phyloP scores from a whole-genome alignment of 2,888 invertebrate genomes.

The Drosophila silvestris region DNA sequence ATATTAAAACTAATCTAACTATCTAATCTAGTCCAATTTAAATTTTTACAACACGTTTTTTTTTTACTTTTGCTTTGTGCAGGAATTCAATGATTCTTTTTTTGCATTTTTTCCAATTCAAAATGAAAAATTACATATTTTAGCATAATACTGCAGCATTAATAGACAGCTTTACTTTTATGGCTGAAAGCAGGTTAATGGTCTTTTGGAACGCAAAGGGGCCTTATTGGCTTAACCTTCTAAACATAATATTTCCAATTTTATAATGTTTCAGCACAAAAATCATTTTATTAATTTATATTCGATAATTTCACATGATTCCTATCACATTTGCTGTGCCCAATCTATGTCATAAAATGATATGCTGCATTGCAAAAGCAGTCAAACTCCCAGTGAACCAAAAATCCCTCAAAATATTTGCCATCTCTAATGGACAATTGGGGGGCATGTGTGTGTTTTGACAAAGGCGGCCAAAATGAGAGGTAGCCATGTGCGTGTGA shows the following conservation, averaged over 20 bases:
- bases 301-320: not conserved
- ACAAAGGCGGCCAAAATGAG: constrained; percentile 33
- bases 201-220: not conserved
- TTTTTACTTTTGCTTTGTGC: not conserved
- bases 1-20: not conserved
- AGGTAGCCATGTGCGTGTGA: constrained; percentile 37
- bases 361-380: not conserved
- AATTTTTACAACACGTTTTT: not conserved
- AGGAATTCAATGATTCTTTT: not conserved
- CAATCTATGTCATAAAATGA: not conserved
- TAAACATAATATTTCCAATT: not conserved
- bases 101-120: not conserved
- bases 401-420: not conserved
- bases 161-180: not conserved
- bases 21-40: not conserved
- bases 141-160: not conserved
- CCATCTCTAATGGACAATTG: constrained; percentile 44
- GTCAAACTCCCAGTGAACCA: not conserved
- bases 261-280: not conserved
- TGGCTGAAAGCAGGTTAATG: not conserved
- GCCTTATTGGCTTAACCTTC: not conserved
- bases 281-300: not conserved
- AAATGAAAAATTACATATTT: not conserved
- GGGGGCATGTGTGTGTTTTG: constrained; percentile 44
- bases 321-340: not conserved